These are phyloP conservation scores for Myripristis jacobus DNA, from an alignment of 2,797 vertebrate species.

Conservation along the genomic window DNA sequence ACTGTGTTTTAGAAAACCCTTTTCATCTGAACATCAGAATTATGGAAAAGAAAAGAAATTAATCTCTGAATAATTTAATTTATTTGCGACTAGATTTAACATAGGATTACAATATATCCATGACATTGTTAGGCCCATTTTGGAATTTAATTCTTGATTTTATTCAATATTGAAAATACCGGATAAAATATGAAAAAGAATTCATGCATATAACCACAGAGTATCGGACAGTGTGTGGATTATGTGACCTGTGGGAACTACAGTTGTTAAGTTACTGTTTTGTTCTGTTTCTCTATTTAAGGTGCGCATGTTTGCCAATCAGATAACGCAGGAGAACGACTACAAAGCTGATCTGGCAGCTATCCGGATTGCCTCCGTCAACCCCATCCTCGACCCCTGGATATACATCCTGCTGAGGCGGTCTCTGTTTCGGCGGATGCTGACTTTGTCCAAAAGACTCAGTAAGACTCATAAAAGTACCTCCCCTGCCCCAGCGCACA, in stretches of 20 bases:
- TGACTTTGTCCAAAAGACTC: slow-evolving; percentile 44
- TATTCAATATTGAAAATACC: neutral
- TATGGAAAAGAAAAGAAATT: too few species aligned
- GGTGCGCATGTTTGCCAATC: slow-evolving; percentile 93
- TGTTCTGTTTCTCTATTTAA: slow-evolving; percentile 61
- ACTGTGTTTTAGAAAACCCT: too few species aligned
- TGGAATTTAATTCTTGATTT: too few species aligned
- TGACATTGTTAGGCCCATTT: too few species aligned
- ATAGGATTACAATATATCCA: too few species aligned
- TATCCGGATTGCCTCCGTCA: slow-evolving; percentile 93
- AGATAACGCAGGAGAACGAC: slow-evolving; percentile 80
- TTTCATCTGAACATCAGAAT: too few species aligned
- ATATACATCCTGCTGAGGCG: slow-evolving; percentile 95
- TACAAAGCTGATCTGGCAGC: slow-evolving; percentile 87
- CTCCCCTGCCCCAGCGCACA: neutral
- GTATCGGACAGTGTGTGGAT: too few species aligned
- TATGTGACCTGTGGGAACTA: neutral
- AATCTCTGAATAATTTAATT: too few species aligned
- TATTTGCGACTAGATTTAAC: too few species aligned
- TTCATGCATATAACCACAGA: neutral
- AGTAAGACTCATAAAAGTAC: slow-evolving; percentile 12
- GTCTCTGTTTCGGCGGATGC: slow-evolving; percentile 84
- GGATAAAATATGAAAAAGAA: neutral
- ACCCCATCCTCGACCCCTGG: slow-evolving; percentile 98
- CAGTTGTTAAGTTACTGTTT: too few species aligned